Evolutionary conservation across 2,797 vertebrate species (phyloP), one percentile per base, ranked within the genome.

Genomic region (Oophaga sylvatica): DNA sequence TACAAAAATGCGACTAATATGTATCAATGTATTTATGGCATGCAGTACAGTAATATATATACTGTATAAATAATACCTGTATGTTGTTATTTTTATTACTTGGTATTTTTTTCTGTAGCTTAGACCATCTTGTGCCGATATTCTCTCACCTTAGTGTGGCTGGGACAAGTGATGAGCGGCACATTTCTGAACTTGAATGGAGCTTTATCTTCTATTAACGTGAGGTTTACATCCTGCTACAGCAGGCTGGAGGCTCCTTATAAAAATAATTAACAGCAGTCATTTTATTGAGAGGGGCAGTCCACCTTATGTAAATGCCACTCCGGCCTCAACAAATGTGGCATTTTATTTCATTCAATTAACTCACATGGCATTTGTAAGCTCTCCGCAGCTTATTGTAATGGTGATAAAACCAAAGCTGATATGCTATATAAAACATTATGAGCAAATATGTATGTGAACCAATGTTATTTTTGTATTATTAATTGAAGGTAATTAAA

Each of bases 331-430:
- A 48, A 70, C 63, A 82, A 70, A 29, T 57, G 81, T 83, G 81
- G 53, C 81, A 83, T 83, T 83, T 57, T 83, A 83, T 71, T 83
- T 31, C 63, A 71, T 53, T 83, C 81, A 83, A 83, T 83, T 83
- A 83, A 71, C 65, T 70, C 17, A 57, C 31, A 31, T 67, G 57
- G 81, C 81, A 70, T 31, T 83, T 83, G 65, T 56, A 83, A 56
- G 65, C 57, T 19, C 81, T 57, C 48, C 26, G 17, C 77, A 79
- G 77, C 77, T 79, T 35, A 31, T 60, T 79, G 77, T 56, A 59
- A 60, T 79, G 63, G 53, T 83, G 16, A 83, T 83, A 82, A 68
- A 68, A 82, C 45, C 80, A 20, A 35, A 29, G 63, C 63, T 62
- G 63, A 68, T 68, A 56, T 70, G 67, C 65, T 57, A 83, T 71